Percentiles rank a stretch among this genome's conserved stretches.
These are phyloP conservation scores for Cettia cetti DNA, from an alignment of 2,113 vertebrate species.

Conservation along the genomic window DNA sequence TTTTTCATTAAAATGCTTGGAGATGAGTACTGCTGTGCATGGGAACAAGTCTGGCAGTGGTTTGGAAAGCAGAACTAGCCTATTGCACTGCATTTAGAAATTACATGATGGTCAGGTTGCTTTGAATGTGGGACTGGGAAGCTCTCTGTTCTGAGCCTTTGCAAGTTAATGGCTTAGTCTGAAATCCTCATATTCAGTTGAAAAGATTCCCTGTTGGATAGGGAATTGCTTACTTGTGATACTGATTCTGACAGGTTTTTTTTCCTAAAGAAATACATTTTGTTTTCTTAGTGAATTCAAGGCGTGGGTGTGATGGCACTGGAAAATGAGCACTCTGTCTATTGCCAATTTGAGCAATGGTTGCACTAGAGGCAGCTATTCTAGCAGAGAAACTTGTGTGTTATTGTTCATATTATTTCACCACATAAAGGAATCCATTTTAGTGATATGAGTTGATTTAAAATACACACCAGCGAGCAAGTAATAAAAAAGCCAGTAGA, in stretches of 20 bases:
- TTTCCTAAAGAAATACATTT: neutral
- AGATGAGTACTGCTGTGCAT: neutral
- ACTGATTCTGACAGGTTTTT: neutral
- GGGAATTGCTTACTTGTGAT: neutral
- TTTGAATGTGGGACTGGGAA: neutral
- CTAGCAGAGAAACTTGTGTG: neutral
- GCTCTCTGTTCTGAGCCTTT: neutral
- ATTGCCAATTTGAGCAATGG: neutral
- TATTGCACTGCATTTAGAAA: neutral
- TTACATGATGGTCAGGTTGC: rapidly evolving
- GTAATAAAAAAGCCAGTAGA: neutral
- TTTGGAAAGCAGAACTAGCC: neutral
- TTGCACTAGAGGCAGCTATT: neutral
- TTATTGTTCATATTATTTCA: neutral
- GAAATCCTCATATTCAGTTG: neutral
- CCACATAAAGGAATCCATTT: neutral
- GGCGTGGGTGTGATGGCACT: neutral
- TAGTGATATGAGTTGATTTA: neutral
- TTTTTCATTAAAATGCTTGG: neutral
- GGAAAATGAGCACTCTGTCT: neutral
- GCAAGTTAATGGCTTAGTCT: neutral
- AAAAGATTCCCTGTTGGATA: neutral
- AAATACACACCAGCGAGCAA: neutral
- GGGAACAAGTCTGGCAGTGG: neutral
- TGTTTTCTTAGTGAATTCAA: neutral